A percentile compares a stretch with the other conserved stretches of the same genome.
Conservation (phyloP, 2,113 vertebrate genomes). For the Etheostoma cragini region DNA sequence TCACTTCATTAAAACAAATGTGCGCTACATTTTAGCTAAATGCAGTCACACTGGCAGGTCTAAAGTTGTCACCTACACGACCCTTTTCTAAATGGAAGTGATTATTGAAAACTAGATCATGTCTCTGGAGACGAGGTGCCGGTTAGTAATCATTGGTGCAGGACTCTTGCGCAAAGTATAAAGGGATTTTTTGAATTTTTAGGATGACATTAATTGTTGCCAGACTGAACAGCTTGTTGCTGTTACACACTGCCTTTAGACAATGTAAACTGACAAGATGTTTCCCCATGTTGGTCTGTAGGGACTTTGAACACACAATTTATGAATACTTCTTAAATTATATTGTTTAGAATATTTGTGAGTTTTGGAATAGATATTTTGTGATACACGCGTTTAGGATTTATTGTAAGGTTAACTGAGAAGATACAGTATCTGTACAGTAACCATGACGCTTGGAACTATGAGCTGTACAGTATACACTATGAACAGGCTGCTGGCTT, state of each 20-base stretch:
- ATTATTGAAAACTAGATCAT: slow-evolving; percentile 55
- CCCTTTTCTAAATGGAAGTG: slow-evolving; percentile 44
- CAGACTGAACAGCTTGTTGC: slow-evolving; percentile 36
- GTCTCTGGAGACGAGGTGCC: slow-evolving; percentile 32
- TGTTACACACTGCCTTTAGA: slow-evolving; percentile 10
- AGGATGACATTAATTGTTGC: slow-evolving; percentile 55
- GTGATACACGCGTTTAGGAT: background rate
- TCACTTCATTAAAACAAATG: slow-evolving; percentile 19
- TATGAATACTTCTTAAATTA: no score
- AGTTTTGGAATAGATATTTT: background rate
- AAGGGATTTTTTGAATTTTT: slow-evolving; percentile 30
- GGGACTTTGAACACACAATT: background rate
- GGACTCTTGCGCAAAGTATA: slow-evolving; percentile 18
- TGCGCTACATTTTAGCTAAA: slow-evolving; percentile 11
- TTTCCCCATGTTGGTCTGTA: slow-evolving; percentile 1
- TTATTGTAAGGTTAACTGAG: slow-evolving; percentile 9
- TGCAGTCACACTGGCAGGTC: slow-evolving; percentile 8
- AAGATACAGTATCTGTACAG: background rate
- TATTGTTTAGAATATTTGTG: background rate
- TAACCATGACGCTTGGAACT: background rate
- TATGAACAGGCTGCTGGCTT: background rate
- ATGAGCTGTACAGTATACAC: background rate
- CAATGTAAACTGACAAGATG: slow-evolving; percentile 22
- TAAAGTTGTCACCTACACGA: slow-evolving; percentile 11
- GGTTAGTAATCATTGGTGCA: slow-evolving; percentile 12